Percentiles rank a stretch among this genome's conserved stretches.
Evolutionary conservation across 2,797 vertebrate species (phyloP).

Genomic region (Manis crassicaudata): DNA sequence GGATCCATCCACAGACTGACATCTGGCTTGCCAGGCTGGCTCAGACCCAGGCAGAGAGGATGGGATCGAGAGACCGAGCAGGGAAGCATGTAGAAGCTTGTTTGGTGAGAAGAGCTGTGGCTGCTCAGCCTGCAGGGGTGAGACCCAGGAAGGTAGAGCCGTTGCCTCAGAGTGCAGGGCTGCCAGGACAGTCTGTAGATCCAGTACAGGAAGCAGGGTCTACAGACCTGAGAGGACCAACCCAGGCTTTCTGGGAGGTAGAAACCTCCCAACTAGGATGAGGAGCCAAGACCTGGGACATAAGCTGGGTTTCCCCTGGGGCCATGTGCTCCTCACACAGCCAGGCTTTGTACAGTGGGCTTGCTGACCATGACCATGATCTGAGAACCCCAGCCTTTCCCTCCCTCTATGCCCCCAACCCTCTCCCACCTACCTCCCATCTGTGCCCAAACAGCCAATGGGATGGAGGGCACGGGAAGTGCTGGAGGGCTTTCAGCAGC

Average conservation of each 20-base stretch:
- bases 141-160: background rate
- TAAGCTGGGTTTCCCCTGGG: background rate
- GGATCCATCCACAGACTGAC: no score
- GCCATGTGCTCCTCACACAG: fast-evolving
- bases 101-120: background rate
- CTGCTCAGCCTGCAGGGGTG: background rate
- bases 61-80: background rate
- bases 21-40: background rate
- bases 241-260: background rate
- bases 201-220: background rate
- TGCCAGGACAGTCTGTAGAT: background rate
- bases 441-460: background rate
- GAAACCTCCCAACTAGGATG: background rate
- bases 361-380: background rate
- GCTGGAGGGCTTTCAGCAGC: conserved; percentile 75
- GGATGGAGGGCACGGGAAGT: conserved; percentile 78
- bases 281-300: background rate
- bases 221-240: background rate
- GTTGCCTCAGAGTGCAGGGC: background rate
- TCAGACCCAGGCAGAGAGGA: background rate
- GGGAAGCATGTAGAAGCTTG: background rate
- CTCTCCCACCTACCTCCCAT: background rate
- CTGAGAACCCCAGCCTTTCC: background rate
- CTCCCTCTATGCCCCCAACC: no score
- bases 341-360: background rate